A percentile compares a stretch with the other conserved stretches of the same genome.
These are phyloP conservation scores for Ovibos moschatus DNA, from an alignment of 2,113 vertebrate genomes.

Conservation along the genomic window DNA sequence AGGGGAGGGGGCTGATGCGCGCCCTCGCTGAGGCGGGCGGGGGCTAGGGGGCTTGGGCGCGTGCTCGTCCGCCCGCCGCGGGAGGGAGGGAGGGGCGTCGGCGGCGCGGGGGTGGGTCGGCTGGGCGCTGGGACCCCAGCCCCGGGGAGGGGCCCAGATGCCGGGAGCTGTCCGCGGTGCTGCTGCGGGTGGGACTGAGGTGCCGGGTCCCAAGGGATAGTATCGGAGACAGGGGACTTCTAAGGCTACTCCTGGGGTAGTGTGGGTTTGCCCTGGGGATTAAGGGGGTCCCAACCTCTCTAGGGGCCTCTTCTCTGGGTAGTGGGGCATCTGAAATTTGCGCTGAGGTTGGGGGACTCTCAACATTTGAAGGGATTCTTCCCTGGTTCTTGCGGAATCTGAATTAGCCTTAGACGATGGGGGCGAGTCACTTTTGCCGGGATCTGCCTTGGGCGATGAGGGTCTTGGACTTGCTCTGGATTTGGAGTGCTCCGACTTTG, in stretches of 20 bases:
- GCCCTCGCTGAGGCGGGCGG: not conserved
- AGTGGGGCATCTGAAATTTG: not conserved
- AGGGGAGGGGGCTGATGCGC: not conserved
- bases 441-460: not conserved
- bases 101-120: not conserved
- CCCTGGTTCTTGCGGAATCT: not conserved
- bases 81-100: conserved; percentile 31
- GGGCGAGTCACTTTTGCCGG: not conserved
- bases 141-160: not conserved
- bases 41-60: conserved; percentile 54
- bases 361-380: not conserved
- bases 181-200: conserved; percentile 23
- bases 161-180: conserved; percentile 71
- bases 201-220: not conserved
- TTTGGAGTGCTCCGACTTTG: not conserved
- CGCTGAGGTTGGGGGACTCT: not conserved
- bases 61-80: conserved; percentile 27
- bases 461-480: not conserved
- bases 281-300: not conserved
- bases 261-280: not conserved
- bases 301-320: not conserved
- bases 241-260: not conserved
- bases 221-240: not conserved
- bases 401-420: not conserved
- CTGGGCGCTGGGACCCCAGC: conserved; percentile 28